Conservation (phyloP, 2,888 invertebrate species). For the Rhyacophila evoluta region DNA sequence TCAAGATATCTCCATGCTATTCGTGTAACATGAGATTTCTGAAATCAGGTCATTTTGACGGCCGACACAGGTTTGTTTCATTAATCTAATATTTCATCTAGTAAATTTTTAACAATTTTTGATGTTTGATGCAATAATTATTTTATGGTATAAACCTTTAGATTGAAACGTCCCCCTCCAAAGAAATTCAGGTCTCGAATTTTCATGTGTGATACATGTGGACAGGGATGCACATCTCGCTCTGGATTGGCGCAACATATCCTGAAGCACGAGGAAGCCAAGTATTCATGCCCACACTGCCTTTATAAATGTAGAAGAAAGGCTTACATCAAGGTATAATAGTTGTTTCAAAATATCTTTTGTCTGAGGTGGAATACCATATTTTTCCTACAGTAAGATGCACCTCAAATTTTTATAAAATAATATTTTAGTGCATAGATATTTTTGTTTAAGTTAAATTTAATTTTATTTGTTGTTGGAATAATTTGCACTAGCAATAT, state of each 20-base stretch:
- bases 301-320: conserved; percentile 46
- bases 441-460: no score
- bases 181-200: conserved; percentile 29
- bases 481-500: no score
- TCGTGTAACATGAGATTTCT: conserved; percentile 49
- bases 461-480: no score
- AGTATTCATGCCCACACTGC: conserved; percentile 44
- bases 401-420: no score
- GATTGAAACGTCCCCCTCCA: conserved; percentile 47
- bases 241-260: conserved; percentile 49
- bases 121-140: no score
- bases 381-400: no score
- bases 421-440: no score
- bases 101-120: no score
- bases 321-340: conserved; percentile 44
- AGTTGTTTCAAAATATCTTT: no score
- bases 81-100: not conserved
- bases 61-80: conserved; percentile 45
- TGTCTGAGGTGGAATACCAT: no score
- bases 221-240: conserved; percentile 48
- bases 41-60: conserved; percentile 52
- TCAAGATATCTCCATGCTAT: conserved; percentile 42
- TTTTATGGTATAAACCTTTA: not conserved
- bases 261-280: conserved; percentile 38
- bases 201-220: conserved; percentile 49